Evolutionary conservation across 2,113 vertebrate genomes (phyloP), one percentile per base, ranked within the genome.

Genomic region (Coracopsis vasa): DNA sequence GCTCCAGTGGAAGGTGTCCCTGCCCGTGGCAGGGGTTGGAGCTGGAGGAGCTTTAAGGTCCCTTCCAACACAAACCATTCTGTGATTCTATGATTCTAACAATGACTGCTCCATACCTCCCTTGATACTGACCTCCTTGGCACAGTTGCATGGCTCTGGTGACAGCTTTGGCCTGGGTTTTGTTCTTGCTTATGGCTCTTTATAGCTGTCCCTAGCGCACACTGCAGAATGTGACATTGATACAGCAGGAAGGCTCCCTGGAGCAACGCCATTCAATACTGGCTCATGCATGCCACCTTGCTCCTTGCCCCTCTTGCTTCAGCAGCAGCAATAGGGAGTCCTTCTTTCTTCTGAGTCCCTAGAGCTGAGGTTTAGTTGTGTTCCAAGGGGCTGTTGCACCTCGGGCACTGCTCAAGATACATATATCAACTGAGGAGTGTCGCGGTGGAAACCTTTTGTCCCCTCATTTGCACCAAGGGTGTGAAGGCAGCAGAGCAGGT

Each of bases 71-170:
- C 54, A 58, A 58, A n/a, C 33, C 31, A 23, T 9, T 6, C 33
- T 6, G 8, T 9, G 54, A n/a, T 58, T 58, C 33, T n/a, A 6
- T 58, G 33, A 23, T 33, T 58, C 54, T 13, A 58, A 6, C 11
- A 19, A n/a, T 9, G 20, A 13, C 53, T 54, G 53, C 17, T 54
- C 3, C 16, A 6, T 13, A 2, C 11, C 3, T 0, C 4, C 44
- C 79, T 51, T 45, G 72, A 56, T 61, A 65, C 47, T 11, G 80
- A 61, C 10, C 6, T 3, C 48, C 24, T 11, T 14, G 80, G 61
- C 25, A 17, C 25, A 11, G 14, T 27, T 8, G 1, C 29, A 2
- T 3, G 51, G 53, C 16, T 27, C 39, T 28, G 53, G 25, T 24
- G 72, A 17, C 50, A 58, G 13, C 14, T 27, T 56, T 56, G 58